Conservation (phyloP, 2,113 vertebrate genomes). For the Hippocampus zosterae region DNA sequence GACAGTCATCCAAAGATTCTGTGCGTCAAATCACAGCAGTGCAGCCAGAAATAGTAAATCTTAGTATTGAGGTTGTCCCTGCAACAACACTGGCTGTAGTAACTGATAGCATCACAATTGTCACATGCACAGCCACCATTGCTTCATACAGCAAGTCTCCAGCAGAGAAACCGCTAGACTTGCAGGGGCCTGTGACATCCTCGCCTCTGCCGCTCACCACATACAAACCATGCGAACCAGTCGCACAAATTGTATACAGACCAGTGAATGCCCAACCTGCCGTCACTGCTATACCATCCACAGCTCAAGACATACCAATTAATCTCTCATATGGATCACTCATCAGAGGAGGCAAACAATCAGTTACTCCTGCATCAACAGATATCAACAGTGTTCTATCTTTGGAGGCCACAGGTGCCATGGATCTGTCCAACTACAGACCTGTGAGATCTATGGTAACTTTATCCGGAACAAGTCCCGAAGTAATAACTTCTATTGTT, state of each 20-base stretch:
- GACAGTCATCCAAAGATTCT: conserved; percentile 71
- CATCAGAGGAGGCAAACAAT: conserved; percentile 65
- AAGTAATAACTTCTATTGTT: conserved; percentile 81
- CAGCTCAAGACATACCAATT: conserved; percentile 77
- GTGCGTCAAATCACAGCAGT: conserved; percentile 83
- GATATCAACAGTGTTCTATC: conserved; percentile 68
- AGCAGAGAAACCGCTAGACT: conserved; percentile 78
- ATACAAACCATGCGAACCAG: conserved; percentile 79
- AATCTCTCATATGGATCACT: conserved; percentile 84
- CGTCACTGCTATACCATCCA: conserved; percentile 40
- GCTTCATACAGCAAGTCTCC: conserved; percentile 71
- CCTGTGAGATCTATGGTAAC: conserved; percentile 83
- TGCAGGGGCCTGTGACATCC: conserved; percentile 73
- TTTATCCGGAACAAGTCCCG: conserved; percentile 78
- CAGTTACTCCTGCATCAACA: conserved; percentile 65
- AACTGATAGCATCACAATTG: conserved; percentile 75
- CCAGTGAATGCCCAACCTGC: conserved; percentile 64
- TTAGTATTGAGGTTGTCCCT: conserved; percentile 77
- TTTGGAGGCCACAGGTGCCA: conserved; percentile 74
- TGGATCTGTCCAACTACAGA: conserved; percentile 91
- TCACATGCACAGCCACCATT: conserved; percentile 79
- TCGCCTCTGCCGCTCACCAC: conserved; percentile 82
- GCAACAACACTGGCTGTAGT: conserved; percentile 74
- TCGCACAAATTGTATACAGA: conserved; percentile 74
- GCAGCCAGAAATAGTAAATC: conserved; percentile 88